Conservation (phyloP, 30 jellyfish, hydroid and myxozoan genomes). For the Chrysaora quinquecirrha region DNA sequence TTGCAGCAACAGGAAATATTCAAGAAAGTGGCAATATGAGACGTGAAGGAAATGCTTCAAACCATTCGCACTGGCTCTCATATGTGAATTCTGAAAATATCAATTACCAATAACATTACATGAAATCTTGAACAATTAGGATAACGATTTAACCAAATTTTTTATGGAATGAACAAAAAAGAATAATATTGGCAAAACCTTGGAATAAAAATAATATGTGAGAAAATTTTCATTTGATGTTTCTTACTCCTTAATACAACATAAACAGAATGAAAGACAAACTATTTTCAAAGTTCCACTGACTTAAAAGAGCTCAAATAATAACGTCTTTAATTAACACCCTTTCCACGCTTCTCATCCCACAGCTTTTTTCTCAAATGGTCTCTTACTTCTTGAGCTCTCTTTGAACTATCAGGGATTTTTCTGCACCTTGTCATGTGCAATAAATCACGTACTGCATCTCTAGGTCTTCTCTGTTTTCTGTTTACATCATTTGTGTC, state of each 20-base stretch:
- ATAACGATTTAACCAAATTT: no score
- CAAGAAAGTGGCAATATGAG: neutral
- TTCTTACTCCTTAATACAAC: no score
- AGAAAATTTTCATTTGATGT: no score
- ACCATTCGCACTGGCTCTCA: constrained; percentile 2
- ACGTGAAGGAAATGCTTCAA: neutral
- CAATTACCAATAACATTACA: constrained; percentile 1
- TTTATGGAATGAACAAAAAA: neutral
- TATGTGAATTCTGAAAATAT: constrained; percentile 11
- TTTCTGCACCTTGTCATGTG: constrained; percentile 28
- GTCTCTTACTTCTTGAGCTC: constrained; percentile 31
- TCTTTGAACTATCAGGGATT: constrained; percentile 8
- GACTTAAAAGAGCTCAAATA: neutral
- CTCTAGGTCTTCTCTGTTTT: constrained; percentile 12
- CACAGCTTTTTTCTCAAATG: constrained; percentile 6
- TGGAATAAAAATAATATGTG: neutral
- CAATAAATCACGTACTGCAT: constrained; percentile 23
- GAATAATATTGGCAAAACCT: neutral
- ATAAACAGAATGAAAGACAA: neutral
- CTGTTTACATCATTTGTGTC: neutral
- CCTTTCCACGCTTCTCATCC: constrained; percentile 32
- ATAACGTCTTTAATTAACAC: constrained; percentile 8
- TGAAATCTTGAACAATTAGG: no score
- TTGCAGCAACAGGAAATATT: neutral
- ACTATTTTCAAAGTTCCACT: neutral